Conservation (phyloP, 2,797 vertebrate species). For the Benthosema pterotum region DNA sequence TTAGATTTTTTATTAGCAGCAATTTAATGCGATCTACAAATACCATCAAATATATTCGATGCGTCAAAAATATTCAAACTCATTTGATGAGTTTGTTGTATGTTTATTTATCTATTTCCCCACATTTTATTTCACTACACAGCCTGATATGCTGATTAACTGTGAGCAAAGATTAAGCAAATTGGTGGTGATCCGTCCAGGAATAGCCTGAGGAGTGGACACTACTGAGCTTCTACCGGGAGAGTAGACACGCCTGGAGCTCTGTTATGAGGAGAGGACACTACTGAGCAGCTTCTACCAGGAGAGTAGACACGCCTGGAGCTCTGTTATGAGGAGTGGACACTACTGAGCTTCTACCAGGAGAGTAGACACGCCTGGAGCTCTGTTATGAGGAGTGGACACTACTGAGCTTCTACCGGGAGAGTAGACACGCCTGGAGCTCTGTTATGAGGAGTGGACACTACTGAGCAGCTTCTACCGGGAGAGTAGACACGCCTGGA, state of each 20-base stretch:
- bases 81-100: not conserved
- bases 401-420: slow-evolving; percentile 71
- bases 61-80: no score
- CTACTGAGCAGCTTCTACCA: slow-evolving; percentile 74
- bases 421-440: slow-evolving; percentile 37
- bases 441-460: slow-evolving; percentile 21
- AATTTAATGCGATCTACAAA: no score
- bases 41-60: not conserved
- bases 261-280: slow-evolving; percentile 36
- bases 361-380: slow-evolving; percentile 40
- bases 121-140: slow-evolving; percentile 26
- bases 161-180: slow-evolving; percentile 90
- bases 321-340: slow-evolving; percentile 23
- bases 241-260: slow-evolving; percentile 39
- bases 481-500: slow-evolving; percentile 42
- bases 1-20: no score
- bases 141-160: slow-evolving; percentile 79
- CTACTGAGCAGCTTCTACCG: slow-evolving; percentile 74
- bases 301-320: slow-evolving; percentile 42
- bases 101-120: not conserved
- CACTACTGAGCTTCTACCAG: slow-evolving; percentile 71
- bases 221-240: slow-evolving; percentile 71
- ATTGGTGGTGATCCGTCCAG: slow-evolving; percentile 79
- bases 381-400: slow-evolving; percentile 23
- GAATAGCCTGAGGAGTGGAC: slow-evolving; percentile 72